Conservation (phyloP, 1,140 invertebrate genomes). For the Trichoplusia ni region DNA sequence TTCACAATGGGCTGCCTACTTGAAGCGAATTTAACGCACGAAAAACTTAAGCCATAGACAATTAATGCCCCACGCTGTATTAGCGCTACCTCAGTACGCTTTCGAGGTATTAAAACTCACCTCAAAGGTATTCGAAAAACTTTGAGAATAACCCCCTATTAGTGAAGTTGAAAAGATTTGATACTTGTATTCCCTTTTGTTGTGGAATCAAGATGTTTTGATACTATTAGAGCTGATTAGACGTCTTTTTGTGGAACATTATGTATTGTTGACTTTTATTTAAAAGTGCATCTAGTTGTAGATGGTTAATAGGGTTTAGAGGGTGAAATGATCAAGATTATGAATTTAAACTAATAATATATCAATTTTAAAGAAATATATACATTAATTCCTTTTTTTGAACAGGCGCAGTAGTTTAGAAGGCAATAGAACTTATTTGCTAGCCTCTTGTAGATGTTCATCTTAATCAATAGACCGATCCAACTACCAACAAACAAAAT, state of each 20-base stretch:
- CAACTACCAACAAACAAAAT: too few species aligned
- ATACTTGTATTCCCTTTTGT: conserved; percentile 24
- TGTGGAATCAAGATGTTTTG: conserved; percentile 56
- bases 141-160: conserved; percentile 30
- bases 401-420: too few species aligned
- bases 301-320: not conserved
- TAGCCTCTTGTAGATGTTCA: too few species aligned
- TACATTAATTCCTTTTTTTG: too few species aligned
- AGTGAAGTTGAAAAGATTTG: conserved; percentile 16
- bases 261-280: too few species aligned
- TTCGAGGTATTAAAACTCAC: conserved; percentile 39
- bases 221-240: conserved; percentile 43
- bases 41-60: conserved; percentile 67
- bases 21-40: conserved; percentile 70
- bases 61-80: conserved; percentile 64
- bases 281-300: not conserved
- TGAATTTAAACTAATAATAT: not conserved
- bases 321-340: not conserved
- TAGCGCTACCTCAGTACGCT: conserved; percentile 36
- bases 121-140: conserved; percentile 55
- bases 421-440: too few species aligned
- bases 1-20: conserved; percentile 65
- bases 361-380: not conserved
- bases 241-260: not conserved
- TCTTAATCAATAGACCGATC: too few species aligned